Conservation (phyloP, 2,113 vertebrate species). For the Suricata suricatta region DNA sequence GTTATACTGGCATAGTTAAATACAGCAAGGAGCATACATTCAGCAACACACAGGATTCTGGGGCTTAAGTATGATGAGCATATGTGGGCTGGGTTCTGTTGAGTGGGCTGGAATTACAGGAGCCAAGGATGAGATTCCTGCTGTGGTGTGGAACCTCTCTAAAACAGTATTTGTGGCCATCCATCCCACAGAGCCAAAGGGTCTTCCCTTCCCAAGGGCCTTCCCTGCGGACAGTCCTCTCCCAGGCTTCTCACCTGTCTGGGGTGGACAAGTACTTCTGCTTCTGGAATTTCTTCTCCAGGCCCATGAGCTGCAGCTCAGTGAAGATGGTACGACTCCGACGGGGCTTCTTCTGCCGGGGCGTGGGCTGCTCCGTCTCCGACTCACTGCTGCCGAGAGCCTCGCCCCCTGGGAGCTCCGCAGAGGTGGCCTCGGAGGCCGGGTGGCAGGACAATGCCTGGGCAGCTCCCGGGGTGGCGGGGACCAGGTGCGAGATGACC, state of each 20-base stretch:
- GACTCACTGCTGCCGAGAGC: conserved; percentile 94
- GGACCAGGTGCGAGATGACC: conserved; percentile 86
- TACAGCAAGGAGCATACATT: not conserved
- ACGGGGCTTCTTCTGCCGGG: conserved; percentile 93
- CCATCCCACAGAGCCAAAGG: rapidly evolving
- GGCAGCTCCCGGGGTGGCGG: conserved; percentile 75
- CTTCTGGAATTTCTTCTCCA: conserved; percentile 99
- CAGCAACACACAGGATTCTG: not conserved
- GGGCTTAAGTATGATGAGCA: not conserved
- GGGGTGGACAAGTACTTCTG: conserved; percentile 99
- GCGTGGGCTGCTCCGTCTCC: conserved; percentile 89
- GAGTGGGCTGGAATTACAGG: not conserved
- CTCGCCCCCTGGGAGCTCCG: conserved; percentile 85
- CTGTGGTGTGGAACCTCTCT: rapidly evolving
- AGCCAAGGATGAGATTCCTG: not conserved
- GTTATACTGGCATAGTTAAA: not conserved
- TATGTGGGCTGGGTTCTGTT: not conserved
- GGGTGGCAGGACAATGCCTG: conserved; percentile 81
- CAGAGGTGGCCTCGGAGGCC: conserved; percentile 65
- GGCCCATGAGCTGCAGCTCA: conserved; percentile 97
- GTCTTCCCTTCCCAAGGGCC: not conserved
- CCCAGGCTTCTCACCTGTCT: conserved; percentile 89
- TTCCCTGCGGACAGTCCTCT: not conserved
- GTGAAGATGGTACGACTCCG: conserved; percentile 99
- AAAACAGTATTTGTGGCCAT: not conserved